phyloP scores from a whole-genome alignment of 2,888 invertebrate genomes.

The Elysia crispata region DNA sequence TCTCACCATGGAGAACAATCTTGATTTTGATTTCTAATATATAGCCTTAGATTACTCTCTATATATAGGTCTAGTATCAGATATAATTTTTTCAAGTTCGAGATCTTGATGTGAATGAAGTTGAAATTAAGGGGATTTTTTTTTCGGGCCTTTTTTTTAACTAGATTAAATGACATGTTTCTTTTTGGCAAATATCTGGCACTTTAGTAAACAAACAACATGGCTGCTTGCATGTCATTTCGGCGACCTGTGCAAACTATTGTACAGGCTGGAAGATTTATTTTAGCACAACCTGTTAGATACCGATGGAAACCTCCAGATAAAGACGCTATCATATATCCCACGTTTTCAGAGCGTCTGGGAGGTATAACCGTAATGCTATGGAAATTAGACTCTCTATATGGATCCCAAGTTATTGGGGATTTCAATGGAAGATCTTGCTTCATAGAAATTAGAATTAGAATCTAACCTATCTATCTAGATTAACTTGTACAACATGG shows the following conservation, averaged over 20 bases:
- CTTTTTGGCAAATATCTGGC: neutral
- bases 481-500: too few species aligned
- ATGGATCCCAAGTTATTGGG: too few species aligned
- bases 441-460: too few species aligned
- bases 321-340: slow-evolving; percentile 11
- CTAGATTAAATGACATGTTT: neutral
- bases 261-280: neutral
- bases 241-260: neutral
- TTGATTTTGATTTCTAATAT: neutral
- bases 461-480: too few species aligned
- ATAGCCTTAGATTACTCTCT: too few species aligned
- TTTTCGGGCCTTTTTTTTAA: neutral
- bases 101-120: too few species aligned
- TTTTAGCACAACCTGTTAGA: slow-evolving; percentile 28
- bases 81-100: too few species aligned
- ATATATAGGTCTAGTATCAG: too few species aligned
- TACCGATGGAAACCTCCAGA: slow-evolving; percentile 44
- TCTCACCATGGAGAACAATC: too few species aligned
- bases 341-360: slow-evolving; percentile 26
- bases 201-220: slow-evolving; percentile 10
- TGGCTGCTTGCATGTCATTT: slow-evolving; percentile 40
- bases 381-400: too few species aligned
- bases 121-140: neutral
- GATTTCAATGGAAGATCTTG: too few species aligned
- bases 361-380: too few species aligned